phyloP scores from a whole-genome alignment of 2,888 invertebrate species.

The Phorcus lineatus region DNA sequence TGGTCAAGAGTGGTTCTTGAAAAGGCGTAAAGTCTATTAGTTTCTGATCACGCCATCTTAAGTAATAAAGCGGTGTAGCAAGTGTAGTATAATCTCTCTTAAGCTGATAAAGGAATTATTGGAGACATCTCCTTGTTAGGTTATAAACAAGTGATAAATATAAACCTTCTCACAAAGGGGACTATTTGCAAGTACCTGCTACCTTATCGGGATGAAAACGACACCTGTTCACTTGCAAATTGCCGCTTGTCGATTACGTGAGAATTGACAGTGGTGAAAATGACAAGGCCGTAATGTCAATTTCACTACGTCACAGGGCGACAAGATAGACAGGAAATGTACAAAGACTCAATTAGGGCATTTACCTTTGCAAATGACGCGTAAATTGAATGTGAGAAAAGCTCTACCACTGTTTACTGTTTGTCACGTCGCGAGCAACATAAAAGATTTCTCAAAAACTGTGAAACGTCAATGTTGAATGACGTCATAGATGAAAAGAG shows the following conservation, averaged over 20 bases:
- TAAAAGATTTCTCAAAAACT: not conserved
- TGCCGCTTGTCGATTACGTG: not conserved
- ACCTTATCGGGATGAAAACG: constrained; percentile 1
- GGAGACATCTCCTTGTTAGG: not conserved
- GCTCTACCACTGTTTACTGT: not conserved
- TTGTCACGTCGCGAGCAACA: too few species aligned
- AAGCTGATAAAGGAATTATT: not conserved
- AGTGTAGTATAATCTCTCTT: not conserved
- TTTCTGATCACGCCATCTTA: constrained; percentile 21
- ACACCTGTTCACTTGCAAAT: constrained; percentile 10
- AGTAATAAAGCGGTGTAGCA: constrained; percentile 1
- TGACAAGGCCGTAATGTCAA: not conserved
- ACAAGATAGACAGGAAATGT: constrained; percentile 1
- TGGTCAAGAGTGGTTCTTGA: not conserved
- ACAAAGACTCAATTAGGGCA: not conserved
- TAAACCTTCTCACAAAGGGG: not conserved
- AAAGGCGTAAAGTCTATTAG: constrained; percentile 8
- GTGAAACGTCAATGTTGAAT: constrained; percentile 5
- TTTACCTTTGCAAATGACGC: not conserved
- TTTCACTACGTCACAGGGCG: not conserved
- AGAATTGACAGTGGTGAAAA: constrained; percentile 1
- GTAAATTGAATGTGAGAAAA: constrained; percentile 1
- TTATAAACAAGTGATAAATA: not conserved
- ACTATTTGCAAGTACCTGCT: not conserved
- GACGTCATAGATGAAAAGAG: not conserved